Evolutionary conservation across 2,113 vertebrate species (phyloP).

Genomic region (Phalacrocorax pelagicus): DNA sequence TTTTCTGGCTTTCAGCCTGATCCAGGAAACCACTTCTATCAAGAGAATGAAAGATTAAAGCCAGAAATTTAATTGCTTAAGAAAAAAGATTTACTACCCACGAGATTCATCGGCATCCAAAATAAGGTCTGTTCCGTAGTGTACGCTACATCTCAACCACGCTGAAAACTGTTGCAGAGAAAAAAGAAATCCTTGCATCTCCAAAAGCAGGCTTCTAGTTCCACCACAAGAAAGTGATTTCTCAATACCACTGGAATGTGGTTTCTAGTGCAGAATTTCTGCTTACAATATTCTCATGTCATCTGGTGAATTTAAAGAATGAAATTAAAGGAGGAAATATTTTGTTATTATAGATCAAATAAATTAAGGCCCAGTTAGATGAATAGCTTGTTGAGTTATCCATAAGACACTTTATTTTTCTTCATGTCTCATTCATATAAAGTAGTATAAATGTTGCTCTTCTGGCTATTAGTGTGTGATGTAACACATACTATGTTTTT

Average conservation of each 20-base stretch:
- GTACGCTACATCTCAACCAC: neutral
- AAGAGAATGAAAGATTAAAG: conserved; percentile 53
- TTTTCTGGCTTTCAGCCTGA: conserved; percentile 53
- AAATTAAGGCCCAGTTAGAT: conserved; percentile 27
- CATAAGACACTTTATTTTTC: conserved; percentile 39
- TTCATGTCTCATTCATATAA: conserved; percentile 24
- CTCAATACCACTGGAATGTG: conserved; percentile 39
- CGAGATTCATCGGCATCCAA: conserved; percentile 15
- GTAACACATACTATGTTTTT: neutral
- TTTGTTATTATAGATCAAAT: conserved; percentile 46
- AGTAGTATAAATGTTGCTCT: conserved; percentile 21
- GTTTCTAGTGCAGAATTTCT: conserved; percentile 38
- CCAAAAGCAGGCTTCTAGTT: conserved; percentile 26
- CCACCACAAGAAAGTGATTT: conserved; percentile 58
- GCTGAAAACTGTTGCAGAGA: neutral
- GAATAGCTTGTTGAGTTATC: conserved; percentile 38
- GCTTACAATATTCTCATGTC: conserved; percentile 33
- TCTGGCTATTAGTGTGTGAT: conserved; percentile 23
- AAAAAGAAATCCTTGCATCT: conserved; percentile 30
- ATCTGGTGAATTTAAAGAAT: conserved; percentile 47
- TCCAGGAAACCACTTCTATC: conserved; percentile 62
- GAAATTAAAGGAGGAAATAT: conserved; percentile 36
- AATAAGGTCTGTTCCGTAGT: conserved; percentile 16
- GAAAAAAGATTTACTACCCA: conserved; percentile 51
- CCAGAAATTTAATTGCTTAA: conserved; percentile 34